Conservation (phyloP, 2,113 vertebrate species). For the Loxodonta africana region DNA sequence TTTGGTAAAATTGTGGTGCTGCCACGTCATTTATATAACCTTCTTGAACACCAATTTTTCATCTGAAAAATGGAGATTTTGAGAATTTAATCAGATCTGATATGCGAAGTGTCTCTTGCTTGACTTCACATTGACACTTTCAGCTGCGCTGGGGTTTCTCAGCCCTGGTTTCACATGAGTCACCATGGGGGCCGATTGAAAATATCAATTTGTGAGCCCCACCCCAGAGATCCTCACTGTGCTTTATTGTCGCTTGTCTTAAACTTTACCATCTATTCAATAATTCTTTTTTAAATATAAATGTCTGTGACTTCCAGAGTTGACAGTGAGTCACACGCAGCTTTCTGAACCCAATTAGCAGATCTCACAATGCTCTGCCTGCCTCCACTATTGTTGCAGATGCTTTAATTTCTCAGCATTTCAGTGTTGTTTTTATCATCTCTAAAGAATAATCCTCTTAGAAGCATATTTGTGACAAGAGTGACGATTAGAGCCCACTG, state of each 20-base stretch:
- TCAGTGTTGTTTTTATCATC: background rate
- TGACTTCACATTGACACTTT: background rate
- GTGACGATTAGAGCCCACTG: background rate
- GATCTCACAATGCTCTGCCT: background rate
- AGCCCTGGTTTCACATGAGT: background rate
- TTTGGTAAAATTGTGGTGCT: background rate
- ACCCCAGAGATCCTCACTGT: background rate
- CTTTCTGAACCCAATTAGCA: background rate
- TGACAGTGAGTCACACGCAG: background rate
- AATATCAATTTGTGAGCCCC: background rate
- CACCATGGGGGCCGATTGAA: background rate
- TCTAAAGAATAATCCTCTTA: background rate
- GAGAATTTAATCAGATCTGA: background rate
- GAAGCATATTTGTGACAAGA: background rate
- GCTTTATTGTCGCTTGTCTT: background rate
- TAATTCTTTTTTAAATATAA: constrained; percentile 3
- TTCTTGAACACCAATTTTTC: background rate
- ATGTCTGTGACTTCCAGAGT: background rate
- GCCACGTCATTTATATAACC: background rate
- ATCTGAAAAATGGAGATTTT: background rate
- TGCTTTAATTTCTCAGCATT: background rate
- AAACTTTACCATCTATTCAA: background rate
- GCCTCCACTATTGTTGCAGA: background rate
- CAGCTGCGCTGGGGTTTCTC: background rate
- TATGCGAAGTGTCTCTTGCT: background rate